Percentiles rank a stretch among this genome's conserved stretches.
Evolutionary conservation across 2,888 invertebrate genomes (phyloP).

Genomic region (Sphaerophoria taeniata): DNA sequence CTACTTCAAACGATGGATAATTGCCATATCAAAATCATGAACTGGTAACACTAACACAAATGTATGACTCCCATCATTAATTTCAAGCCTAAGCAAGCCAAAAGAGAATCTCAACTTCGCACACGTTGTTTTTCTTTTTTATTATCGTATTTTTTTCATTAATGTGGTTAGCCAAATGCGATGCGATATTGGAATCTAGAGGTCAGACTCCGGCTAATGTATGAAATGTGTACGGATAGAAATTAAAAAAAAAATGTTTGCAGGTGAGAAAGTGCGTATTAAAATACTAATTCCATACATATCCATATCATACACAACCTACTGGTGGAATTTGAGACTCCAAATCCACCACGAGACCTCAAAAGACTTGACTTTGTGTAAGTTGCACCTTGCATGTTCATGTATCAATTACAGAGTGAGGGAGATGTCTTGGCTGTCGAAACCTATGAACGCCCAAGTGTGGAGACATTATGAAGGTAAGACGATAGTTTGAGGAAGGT

Average conservation of each 20-base stretch:
- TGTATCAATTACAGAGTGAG: constrained; percentile 39
- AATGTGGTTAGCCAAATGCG: constrained; percentile 18
- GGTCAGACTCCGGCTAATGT: constrained; percentile 41
- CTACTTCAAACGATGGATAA: constrained; percentile 3
- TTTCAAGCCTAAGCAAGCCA: not conserved
- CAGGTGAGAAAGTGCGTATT: constrained; percentile 55
- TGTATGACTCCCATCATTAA: not conserved
- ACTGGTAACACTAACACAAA: constrained; percentile 8
- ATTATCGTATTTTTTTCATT: not conserved
- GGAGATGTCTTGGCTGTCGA: constrained; percentile 35
- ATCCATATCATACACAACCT: too few relatives aligned
- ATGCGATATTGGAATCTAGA: constrained; percentile 51
- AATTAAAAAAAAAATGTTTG: not conserved
- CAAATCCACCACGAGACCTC: constrained; percentile 33
- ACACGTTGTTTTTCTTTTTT: not conserved
- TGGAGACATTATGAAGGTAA: constrained; percentile 36
- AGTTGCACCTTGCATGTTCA: not conserved
- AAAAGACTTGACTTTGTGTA: constrained; percentile 55
- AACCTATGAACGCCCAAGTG: not conserved
- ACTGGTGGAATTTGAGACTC: constrained; percentile 45
- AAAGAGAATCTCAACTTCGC: constrained; percentile 11
- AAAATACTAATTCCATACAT: constrained; percentile 24
- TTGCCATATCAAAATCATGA: not conserved
- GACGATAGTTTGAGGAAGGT: constrained; percentile 58
- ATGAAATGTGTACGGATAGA: not conserved